These are phyloP conservation scores for Stigmatopora argus DNA, from an alignment of 2,113 vertebrate species.

Conservation along the genomic window DNA sequence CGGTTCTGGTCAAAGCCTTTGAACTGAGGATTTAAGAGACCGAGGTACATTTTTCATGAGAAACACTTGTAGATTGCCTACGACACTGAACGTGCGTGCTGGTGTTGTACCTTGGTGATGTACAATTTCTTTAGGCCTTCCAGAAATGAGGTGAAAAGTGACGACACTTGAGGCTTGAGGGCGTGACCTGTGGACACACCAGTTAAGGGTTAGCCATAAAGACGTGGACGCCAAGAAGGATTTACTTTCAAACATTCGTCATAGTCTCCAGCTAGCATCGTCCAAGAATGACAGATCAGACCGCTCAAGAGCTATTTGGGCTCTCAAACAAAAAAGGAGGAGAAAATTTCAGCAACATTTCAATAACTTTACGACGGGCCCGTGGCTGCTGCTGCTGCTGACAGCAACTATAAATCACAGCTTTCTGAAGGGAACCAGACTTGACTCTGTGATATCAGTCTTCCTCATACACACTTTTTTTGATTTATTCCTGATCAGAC, in stretches of 20 bases:
- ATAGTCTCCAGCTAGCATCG: constrained; percentile 28
- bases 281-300: constrained; percentile 31
- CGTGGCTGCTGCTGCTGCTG: constrained; percentile 46
- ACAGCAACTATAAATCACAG: constrained; percentile 69
- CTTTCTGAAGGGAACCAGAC: constrained; percentile 66
- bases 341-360: constrained; percentile 69
- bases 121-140: constrained; percentile 98
- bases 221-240: background rate
- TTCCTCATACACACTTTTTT: constrained; percentile 67
- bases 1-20: constrained; percentile 93
- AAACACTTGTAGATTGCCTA: constrained; percentile 5
- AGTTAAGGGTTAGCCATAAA: constrained; percentile 23
- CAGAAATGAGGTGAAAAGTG: constrained; percentile 97
- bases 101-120: constrained; percentile 89
- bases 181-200: constrained; percentile 80
- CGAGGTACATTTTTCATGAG: constrained; percentile 12
- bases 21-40: constrained; percentile 76
- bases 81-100: background rate
- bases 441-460: constrained; percentile 67
- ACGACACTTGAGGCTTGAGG: constrained; percentile 97
- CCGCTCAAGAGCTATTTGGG: constrained; percentile 59
- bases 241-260: constrained; percentile 31
- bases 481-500: constrained; percentile 76
- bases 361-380: constrained; percentile 65
- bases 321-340: constrained; percentile 65